These are phyloP conservation scores for Leptarthrus brevirostris DNA, from an alignment of 2,888 invertebrate species.

Conservation along the genomic window DNA sequence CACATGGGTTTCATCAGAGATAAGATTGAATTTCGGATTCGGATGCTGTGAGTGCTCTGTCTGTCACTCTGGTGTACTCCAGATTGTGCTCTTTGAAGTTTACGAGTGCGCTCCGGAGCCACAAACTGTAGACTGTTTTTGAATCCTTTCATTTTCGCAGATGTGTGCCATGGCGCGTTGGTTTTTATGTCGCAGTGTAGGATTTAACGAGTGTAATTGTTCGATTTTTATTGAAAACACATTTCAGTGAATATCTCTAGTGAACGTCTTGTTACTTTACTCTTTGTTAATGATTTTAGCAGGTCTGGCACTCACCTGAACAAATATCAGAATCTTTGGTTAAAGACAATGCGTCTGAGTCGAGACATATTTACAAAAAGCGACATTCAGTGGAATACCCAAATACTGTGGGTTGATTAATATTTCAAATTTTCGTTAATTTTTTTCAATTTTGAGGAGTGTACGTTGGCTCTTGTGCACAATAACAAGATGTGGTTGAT, in stretches of 20 bases:
- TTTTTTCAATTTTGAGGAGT: no score
- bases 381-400: background rate
- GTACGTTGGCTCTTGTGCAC: no score
- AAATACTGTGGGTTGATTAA: no score
- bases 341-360: background rate
- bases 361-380: background rate
- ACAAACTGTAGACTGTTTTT: background rate
- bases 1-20: slow-evolving; percentile 25
- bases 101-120: slow-evolving; percentile 23
- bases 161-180: background rate
- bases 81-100: slow-evolving; percentile 37
- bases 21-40: slow-evolving; percentile 26
- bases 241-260: no score
- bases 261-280: no score
- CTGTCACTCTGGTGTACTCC: background rate
- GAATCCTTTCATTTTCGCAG: slow-evolving; percentile 13
- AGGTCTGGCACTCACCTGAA: slow-evolving; percentile 9
- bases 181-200: background rate
- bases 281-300: background rate
- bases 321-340: background rate
- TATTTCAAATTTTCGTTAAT: no score
- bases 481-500: no score
- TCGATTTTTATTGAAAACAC: background rate
- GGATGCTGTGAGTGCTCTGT: slow-evolving; percentile 23
- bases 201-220: background rate